Evolutionary conservation across 2,888 invertebrate species (phyloP).

Genomic region (Panorpa germanica): DNA sequence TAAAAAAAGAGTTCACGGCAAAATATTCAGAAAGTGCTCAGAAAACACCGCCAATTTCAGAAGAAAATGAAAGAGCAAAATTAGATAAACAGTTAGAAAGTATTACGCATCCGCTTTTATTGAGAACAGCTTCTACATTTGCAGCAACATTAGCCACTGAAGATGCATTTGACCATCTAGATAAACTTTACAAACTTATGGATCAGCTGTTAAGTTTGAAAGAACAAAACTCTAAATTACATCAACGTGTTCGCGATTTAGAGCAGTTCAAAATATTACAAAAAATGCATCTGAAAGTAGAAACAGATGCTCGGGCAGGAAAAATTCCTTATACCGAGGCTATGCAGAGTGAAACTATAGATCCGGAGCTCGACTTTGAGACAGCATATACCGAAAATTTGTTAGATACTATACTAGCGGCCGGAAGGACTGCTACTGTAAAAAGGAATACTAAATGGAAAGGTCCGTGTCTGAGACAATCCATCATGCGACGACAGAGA

Average conservation of each 20-base stretch:
- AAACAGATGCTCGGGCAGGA: slow-evolving; percentile 24
- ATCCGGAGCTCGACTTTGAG: slow-evolving; percentile 39
- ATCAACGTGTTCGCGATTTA: slow-evolving; percentile 48
- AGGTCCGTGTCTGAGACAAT: slow-evolving; percentile 23
- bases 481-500: slow-evolving; percentile 35
- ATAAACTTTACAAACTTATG: slow-evolving; percentile 55
- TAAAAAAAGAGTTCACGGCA: too few relatives aligned
- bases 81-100: too few relatives aligned
- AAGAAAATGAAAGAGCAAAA: too few relatives aligned
- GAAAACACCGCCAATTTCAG: too few relatives aligned
- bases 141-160: slow-evolving; percentile 35
- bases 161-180: slow-evolving; percentile 58
- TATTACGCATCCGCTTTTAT: slow-evolving; percentile 30
- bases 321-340: slow-evolving; percentile 24
- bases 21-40: too few relatives aligned
- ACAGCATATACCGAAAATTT: slow-evolving; percentile 39
- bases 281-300: slow-evolving; percentile 32
- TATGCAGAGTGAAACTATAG: slow-evolving; percentile 29
- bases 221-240: slow-evolving; percentile 49
- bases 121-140: slow-evolving; percentile 33
- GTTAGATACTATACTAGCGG: slow-evolving; percentile 40
- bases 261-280: slow-evolving; percentile 49
- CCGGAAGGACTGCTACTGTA: slow-evolving; percentile 28
- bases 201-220: slow-evolving; percentile 55
- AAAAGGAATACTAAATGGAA: slow-evolving; percentile 31